Evolutionary conservation across 2,888 invertebrate genomes (phyloP).

Genomic region (Drosophila algonquin): DNA sequence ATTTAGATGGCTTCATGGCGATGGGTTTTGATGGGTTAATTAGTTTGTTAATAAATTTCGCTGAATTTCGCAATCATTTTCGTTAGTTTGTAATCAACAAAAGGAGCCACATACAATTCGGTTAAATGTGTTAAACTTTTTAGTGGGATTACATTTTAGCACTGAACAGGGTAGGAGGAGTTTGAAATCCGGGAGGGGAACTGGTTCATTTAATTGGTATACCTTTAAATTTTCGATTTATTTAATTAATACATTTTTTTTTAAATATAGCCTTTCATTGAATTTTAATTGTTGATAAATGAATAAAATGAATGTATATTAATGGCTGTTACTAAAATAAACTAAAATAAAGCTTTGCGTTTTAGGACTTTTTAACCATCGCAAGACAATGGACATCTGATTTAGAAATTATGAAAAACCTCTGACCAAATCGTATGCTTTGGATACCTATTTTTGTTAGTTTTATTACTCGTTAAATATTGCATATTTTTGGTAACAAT

Average conservation of each 20-base stretch:
- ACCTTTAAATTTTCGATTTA: neutral
- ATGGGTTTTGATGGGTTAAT: conserved; percentile 7
- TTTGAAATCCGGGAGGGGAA: too few species aligned
- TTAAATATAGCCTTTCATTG: too few species aligned
- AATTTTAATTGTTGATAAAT: too few species aligned
- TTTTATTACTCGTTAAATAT: neutral
- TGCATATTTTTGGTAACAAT: neutral
- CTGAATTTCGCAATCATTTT: conserved; percentile 16
- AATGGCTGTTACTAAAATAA: too few species aligned
- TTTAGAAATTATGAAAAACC: too few species aligned
- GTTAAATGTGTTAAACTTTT: conserved; percentile 10
- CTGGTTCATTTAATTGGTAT: neutral
- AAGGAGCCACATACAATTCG: conserved; percentile 65
- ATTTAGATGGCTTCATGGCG: conserved; percentile 22
- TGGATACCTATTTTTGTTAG: neutral
- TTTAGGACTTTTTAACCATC: too few species aligned
- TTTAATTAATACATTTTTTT: too few species aligned
- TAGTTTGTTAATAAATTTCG: conserved; percentile 7
- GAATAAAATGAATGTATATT: too few species aligned
- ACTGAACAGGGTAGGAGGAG: neutral
- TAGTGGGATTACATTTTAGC: neutral
- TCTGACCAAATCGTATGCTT: too few species aligned
- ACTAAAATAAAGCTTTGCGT: too few species aligned
- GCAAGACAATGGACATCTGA: too few species aligned
- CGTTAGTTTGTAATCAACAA: conserved; percentile 78